phyloP scores from a whole-genome alignment of 2,113 vertebrate species.

The Cynopterus brachyotis region DNA sequence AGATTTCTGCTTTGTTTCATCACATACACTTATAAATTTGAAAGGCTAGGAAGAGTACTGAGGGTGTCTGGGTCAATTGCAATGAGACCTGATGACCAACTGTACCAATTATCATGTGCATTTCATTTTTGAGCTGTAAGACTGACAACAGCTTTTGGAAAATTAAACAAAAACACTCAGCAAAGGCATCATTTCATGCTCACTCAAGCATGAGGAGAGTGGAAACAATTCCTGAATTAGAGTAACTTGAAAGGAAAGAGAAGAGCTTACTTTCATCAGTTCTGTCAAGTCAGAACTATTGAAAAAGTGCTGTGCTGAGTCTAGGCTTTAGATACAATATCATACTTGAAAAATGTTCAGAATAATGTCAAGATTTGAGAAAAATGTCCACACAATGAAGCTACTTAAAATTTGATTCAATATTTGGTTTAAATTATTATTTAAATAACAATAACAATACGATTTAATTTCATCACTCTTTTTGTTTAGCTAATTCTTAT shows the following conservation, averaged over 20 bases:
- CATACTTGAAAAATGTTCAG: background rate
- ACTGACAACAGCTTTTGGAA: slow-evolving; percentile 39
- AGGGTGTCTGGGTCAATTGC: slow-evolving; percentile 22
- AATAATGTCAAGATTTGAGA: background rate
- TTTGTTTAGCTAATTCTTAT: background rate
- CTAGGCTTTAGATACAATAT: background rate
- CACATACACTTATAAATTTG: background rate
- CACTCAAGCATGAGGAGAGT: slow-evolving; percentile 40
- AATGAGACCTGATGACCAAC: slow-evolving; percentile 56
- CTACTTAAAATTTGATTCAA: background rate
- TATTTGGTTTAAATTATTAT: background rate
- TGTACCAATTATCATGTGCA: background rate
- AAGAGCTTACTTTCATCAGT: background rate
- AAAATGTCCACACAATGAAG: background rate
- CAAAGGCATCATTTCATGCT: slow-evolving; percentile 41
- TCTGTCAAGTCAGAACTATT: slow-evolving; percentile 37
- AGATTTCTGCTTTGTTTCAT: slow-evolving; percentile 27
- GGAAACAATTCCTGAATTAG: background rate
- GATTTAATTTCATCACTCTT: background rate
- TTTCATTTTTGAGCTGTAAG: slow-evolving; percentile 40
- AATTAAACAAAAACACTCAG: slow-evolving; percentile 66
- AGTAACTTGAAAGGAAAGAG: slow-evolving; percentile 47
- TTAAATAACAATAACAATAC: background rate
- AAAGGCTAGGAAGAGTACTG: slow-evolving; percentile 15
- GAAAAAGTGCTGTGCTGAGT: background rate